These are phyloP conservation scores for Gila robusta DNA, from an alignment of 2,797 vertebrate species.

Conservation along the genomic window DNA sequence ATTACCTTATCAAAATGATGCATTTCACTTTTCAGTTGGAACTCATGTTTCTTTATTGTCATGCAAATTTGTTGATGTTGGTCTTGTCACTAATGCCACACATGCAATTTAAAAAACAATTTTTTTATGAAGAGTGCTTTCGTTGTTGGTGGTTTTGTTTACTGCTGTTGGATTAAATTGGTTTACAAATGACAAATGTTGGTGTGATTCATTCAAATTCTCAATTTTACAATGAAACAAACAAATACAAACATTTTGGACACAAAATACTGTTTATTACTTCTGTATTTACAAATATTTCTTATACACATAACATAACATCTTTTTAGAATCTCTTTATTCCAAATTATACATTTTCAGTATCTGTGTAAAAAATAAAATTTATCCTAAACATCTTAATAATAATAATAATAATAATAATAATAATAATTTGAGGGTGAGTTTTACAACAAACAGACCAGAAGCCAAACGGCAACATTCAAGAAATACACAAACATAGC, in stretches of 20 bases:
- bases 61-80: not conserved
- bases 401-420: conserved; percentile 22
- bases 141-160: conserved; percentile 40
- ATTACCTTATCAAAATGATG: not conserved
- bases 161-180: conserved; percentile 50
- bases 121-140: conserved; percentile 1
- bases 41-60: not conserved
- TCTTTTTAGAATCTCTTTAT: conserved; percentile 55
- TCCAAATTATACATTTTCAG: conserved; percentile 58
- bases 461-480: conserved; percentile 32
- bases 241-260: not conserved
- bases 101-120: not conserved
- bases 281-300: conserved; percentile 64
- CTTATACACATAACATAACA: conserved; percentile 52
- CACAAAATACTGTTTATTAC: conserved; percentile 59
- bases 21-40: not conserved
- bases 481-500: conserved; percentile 13
- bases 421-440: conserved; percentile 12
- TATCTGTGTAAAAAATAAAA: conserved; percentile 56
- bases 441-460: conserved; percentile 43
- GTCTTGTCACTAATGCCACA: not conserved
- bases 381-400: conserved; percentile 34
- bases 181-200: not conserved
- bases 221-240: not conserved
- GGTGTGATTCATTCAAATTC: not conserved